Evolutionary conservation across 2,888 invertebrate genomes (phyloP), one percentile per base, ranked within the genome.

Genomic region (Corythucha ciliata): DNA sequence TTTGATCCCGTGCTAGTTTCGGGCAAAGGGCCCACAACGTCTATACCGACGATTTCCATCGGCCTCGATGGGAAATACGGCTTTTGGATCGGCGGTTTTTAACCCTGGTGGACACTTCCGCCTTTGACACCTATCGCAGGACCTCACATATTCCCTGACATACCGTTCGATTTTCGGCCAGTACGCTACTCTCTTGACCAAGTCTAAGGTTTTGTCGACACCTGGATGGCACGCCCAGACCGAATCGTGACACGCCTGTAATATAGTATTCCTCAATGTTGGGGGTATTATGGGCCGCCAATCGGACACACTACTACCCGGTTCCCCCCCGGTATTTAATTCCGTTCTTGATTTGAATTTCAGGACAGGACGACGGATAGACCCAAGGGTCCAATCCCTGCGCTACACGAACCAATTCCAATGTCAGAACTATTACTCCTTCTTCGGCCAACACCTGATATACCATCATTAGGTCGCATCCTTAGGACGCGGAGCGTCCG

Each of bases 21-120:
- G n/a, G n/a, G n/a, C 48, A 67, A 48, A 2, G 65, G 65, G 10
- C 63, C 65, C 25, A 66, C 65, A 3, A 67, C 61, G 39, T 67
- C 66, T 10, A 64, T 14, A 16, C 59, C 57, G 16, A 64, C 50
- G 56, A 58, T 55, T 52, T 64, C 61, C 22, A 64, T 63, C 3
- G 61, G 57, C 22, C 53, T 52, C n/a, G 53, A 46, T 2, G 60
- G 55, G 8, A 64, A 63, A 0, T 59, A 59, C 1, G 64, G 65
- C 12, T 63, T 62, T 56, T 62, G 60, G 63, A 67, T 60, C 4
- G 66, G 64, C 41, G 55, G 56, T 22, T 47, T n/a, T 57, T n/a
- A 52, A 57, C 44, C 59, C 56, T 10, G 55, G 21, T 2, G 57
- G 47, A 14, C 55, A 40, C 57, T 65, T 66, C 44, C 63, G 63